Evolutionary conservation across 2,113 vertebrate species (phyloP).

Genomic region (Mus spicilegus): DNA sequence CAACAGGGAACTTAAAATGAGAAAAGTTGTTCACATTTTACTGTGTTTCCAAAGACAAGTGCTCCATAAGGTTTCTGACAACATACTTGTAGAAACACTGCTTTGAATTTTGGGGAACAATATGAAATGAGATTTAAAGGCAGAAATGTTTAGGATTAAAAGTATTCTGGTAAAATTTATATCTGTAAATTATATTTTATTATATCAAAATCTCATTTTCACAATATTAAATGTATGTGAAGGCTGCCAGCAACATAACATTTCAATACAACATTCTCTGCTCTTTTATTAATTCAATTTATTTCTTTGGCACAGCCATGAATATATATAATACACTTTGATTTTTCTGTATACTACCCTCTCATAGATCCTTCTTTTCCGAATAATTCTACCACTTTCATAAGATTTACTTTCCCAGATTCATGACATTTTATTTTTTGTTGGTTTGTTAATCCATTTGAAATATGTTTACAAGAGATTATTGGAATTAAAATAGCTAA

Average conservation of each 20-base stretch:
- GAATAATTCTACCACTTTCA: background rate
- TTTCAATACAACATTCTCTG: background rate
- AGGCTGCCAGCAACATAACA: background rate
- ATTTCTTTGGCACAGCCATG: background rate
- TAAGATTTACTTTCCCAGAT: background rate
- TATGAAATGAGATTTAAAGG: background rate
- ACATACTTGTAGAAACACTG: background rate
- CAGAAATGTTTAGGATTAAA: background rate
- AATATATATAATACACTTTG: background rate
- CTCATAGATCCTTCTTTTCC: background rate
- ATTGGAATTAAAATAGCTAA: background rate
- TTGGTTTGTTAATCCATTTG: background rate
- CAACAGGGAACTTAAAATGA: background rate
- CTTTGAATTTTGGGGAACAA: constrained; percentile 2
- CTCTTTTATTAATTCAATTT: background rate
- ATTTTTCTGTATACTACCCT: background rate
- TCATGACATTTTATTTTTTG: background rate
- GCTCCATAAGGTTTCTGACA: constrained; percentile 16
- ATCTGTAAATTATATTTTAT: background rate
- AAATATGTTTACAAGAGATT: background rate
- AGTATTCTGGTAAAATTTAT: background rate
- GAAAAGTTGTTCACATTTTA: background rate
- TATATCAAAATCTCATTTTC: constrained; percentile 16
- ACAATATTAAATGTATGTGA: background rate
- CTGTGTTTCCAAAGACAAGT: background rate